Evolutionary conservation across 2,113 vertebrate genomes (phyloP).

Genomic region (Pleuronectes platessa): DNA sequence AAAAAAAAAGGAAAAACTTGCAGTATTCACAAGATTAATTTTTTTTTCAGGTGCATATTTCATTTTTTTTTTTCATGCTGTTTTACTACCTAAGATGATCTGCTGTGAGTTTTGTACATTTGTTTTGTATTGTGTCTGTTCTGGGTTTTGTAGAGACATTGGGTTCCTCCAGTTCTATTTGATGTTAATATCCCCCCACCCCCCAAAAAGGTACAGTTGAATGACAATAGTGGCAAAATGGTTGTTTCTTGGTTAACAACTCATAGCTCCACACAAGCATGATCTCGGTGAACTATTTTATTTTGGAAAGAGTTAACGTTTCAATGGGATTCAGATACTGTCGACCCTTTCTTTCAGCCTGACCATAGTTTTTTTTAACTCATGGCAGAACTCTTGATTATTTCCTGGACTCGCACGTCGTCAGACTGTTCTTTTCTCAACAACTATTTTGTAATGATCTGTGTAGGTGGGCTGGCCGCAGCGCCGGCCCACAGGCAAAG

Average conservation of each 20-base stretch:
- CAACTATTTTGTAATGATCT: conserved; percentile 63
- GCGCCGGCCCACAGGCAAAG: conserved; percentile 27
- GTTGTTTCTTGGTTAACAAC: conserved; percentile 80
- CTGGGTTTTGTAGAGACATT: conserved; percentile 71
- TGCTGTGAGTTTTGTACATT: conserved; percentile 79
- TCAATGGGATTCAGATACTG: conserved; percentile 35
- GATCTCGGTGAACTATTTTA: conserved; percentile 32
- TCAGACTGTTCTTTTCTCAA: conserved; percentile 51
- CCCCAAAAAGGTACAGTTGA: conserved; percentile 67
- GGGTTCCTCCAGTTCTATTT: conserved; percentile 72
- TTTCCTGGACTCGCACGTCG: conserved; percentile 48
- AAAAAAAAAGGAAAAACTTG: conserved; percentile 58
- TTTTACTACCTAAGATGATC: conserved; percentile 75
- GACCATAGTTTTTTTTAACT: conserved; percentile 15
- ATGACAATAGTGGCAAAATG: conserved; percentile 35
- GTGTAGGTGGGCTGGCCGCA: conserved; percentile 24
- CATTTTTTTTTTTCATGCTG: conserved; percentile 79
- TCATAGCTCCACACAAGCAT: conserved; percentile 35
- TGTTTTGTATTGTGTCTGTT: conserved; percentile 74
- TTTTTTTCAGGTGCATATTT: conserved; percentile 74
- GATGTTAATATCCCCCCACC: conserved; percentile 30
- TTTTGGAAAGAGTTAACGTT: conserved; percentile 4
- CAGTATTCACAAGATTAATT: conserved; percentile 88
- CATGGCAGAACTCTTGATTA: conserved; percentile 37
- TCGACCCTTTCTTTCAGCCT: conserved; percentile 25